Evolutionary conservation across 2,797 vertebrate genomes (phyloP), one percentile per base, ranked within the genome.

Genomic region (Cephalopachus bancanus): DNA sequence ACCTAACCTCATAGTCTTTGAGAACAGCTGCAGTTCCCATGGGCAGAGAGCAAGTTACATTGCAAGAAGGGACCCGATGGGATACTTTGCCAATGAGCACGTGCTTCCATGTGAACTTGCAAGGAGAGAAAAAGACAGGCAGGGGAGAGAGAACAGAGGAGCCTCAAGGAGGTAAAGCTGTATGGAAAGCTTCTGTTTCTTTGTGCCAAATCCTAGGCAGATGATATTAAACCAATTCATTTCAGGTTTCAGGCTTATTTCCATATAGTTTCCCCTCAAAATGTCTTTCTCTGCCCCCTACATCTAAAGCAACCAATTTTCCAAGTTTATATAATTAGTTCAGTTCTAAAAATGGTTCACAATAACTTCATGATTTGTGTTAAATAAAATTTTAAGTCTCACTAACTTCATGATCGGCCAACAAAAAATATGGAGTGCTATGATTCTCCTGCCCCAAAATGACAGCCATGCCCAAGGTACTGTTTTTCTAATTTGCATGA

Each of bases 301-400:
- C 14, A 90, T 75, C 24, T 88, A 49, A 90, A 83, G 26, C 78
- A 10, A 78, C 83, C 83, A 76, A 53, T 22, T 71, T 44, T 80
- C 20, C 69, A 15, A 80, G 30, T 71, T 72, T 55, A 6, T 55
- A 20, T 65, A n/a, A 87, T 59, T 72, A 94, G 81, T 93, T 93
- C 62, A 89, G 62, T n/a, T 95, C 28, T 22, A 62, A 87, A 96
- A 94, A 59, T 83, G 19, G 84, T n/a, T 86, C 20, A 44, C 90
- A 95, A 79, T 49, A 94, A 80, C 24, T 67, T 28, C 44, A 86
- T 12, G 33, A 26, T 55, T 83, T 86, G 49, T 28, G 89, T 67
- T 83, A 83, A 91, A 81, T 72, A 91, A 90, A 74, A 44, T 53
- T 78, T 67, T 49, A 91, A 93, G 24, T n/a, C 19, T 88, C 59